These are phyloP conservation scores for Pomacea canaliculata DNA, from an alignment of 2,888 invertebrate species.

Conservation along the genomic window DNA sequence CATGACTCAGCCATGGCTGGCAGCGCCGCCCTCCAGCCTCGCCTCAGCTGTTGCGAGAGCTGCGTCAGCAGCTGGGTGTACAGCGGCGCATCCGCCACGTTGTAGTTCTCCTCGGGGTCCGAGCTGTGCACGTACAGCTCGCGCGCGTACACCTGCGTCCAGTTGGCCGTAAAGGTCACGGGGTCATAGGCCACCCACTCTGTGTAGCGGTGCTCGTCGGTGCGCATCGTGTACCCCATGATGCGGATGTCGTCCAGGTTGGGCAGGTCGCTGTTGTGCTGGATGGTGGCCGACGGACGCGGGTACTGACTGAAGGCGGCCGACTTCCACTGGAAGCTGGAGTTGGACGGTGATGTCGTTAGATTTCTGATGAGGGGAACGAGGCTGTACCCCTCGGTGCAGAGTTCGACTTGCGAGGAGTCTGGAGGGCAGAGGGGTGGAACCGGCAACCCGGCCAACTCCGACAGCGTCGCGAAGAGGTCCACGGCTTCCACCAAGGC, in stretches of 20 bases:
- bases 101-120: conserved; percentile 81
- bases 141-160: conserved; percentile 78
- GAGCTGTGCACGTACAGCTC: conserved; percentile 84
- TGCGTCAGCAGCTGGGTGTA: conserved; percentile 38
- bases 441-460: conserved; percentile 76
- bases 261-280: conserved; percentile 82
- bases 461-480: conserved; percentile 86
- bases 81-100: conserved; percentile 73
- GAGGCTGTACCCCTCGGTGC: conserved; percentile 61
- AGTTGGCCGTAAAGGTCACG: conserved; percentile 76
- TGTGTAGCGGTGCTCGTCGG: conserved; percentile 81
- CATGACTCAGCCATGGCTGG: not conserved
- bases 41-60: conserved; percentile 46
- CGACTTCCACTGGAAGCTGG: conserved; percentile 63
- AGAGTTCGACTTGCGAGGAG: conserved; percentile 47
- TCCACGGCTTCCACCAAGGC: conserved; percentile 83
- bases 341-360: not conserved
- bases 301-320: conserved; percentile 87
- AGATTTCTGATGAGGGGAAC: conserved; percentile 46
- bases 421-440: conserved; percentile 74
- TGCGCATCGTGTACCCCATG: conserved; percentile 89
- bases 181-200: conserved; percentile 84
- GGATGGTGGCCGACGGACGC: conserved; percentile 77
- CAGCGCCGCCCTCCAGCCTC: conserved; percentile 49
- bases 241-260: conserved; percentile 80